Base-by-base conservation (phyloP, 2,113 vertebrate species). In the Cyrtonyx montezumae region DNA sequence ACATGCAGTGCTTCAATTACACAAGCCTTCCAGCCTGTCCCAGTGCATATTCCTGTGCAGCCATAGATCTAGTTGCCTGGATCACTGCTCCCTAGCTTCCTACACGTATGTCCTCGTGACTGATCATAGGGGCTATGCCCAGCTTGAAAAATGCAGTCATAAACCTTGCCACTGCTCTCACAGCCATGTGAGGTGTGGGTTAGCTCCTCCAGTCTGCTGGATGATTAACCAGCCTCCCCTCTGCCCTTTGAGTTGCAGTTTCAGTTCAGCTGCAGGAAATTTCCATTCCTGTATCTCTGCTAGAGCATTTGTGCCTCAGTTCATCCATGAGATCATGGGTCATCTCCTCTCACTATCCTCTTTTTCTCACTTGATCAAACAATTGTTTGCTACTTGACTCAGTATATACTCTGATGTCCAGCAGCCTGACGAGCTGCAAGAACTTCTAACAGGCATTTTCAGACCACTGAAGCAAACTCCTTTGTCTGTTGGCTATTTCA, bases 151-250 rank as follows among this genome's bases (percentile, higher is more conserved):
- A 45, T 2, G 25, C 28, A 66, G 36, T 13, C 53, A 68, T 37
- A 40, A 53, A 43, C 63, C 28, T 83, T 55, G 21, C 28, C 49
- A 55, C 53, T 1, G 1, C 36, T 28, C 68, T 51, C 71, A 48
- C 1, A 56, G 37, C 13, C 17, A 65, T 1, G 0, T 4, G 21
- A 15, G 8, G 59, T 1, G 0, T 5, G 16, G 11, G 7, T 9
- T 37, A 70, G 67, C 43, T 85, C 34, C 23, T 71, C 32, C 40
- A 28, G 23, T 4, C 30, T 56, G 26, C n/a, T 25, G 20, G 46
- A 37, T 4, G 32, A 63, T 40, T 8, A 40, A 34, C 36, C 36
- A 11, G 8, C 25, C 12, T 37, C 37, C 30, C 53, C 51, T 42
- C 18, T 16, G 30, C 25, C 25, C 56, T 88, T 32, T 12, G 75